Base-by-base conservation (phyloP, 2,888 invertebrate species). In the Coenonympha glycerion region DNA sequence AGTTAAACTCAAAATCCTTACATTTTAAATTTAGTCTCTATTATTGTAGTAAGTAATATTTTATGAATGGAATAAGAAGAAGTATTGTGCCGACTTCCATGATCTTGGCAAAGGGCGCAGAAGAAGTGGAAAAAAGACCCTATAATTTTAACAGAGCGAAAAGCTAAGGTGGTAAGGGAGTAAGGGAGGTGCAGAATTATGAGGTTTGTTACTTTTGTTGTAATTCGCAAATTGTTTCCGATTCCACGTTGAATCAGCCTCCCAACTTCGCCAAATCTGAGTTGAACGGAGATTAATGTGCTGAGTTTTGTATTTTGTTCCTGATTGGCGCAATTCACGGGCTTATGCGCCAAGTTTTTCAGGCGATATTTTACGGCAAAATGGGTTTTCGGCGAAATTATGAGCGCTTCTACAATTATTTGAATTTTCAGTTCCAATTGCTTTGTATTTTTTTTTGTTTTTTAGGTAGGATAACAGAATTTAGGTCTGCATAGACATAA, bases 151-250 rank as follows among this genome's bases (percentile, higher is more conserved):
- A n/a, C n/a, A n/a, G n/a, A n/a, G 75, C 73, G 78, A 75, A 73
- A 59, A 61, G 56, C 44, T 58, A 75, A 79, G 76, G 77, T 76
- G 71, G n/a, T n/a, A n/a, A n/a, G n/a, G n/a, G n/a, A n/a, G n/a
- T n/a, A n/a, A n/a, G n/a, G 68, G 68, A 60, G 61, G 40, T 26
- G 59, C 52, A 68, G 63, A 81, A 79, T 83, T 81, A 81, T 78
- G 76, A 76, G 79, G 71, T 74, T 75, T 76, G 79, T 79, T 82
- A 76, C 78, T 71, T 73, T 75, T 76, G 79, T 79, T 82, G 76
- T 76, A 80, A 77, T 73, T 73, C 63, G 65, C 62, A 78, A 80
- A 82, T 81, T 83, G 80, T 83, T 81, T 73, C 80, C 73, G 74
- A 81, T 78, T 78, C 73, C 65, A 63, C 64, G 60, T 55, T 62